phyloP scores from a whole-genome alignment of 2,113 vertebrate genomes.

The Peucedramus taeniatus region DNA sequence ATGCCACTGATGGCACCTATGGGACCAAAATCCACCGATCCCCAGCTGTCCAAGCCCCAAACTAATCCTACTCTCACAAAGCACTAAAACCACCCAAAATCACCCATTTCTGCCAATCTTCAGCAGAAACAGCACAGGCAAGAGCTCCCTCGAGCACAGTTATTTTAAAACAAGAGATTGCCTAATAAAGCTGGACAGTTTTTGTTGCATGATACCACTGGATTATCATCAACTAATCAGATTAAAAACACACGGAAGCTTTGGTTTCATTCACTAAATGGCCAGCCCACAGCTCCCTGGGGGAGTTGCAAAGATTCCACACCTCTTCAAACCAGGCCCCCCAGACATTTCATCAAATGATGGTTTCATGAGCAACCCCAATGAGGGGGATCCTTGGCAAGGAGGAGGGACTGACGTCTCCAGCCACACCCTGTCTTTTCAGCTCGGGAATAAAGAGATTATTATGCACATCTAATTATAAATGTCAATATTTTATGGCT shows the following conservation, averaged over 20 bases:
- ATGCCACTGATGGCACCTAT: neutral
- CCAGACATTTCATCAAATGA: neutral
- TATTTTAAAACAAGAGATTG: neutral
- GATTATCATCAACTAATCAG: conserved; percentile 41
- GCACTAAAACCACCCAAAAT: neutral
- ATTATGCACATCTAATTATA: conserved; percentile 59
- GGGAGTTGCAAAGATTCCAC: neutral
- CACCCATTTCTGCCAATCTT: neutral
- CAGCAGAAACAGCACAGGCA: neutral
- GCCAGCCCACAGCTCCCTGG: neutral
- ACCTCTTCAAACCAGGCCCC: neutral
- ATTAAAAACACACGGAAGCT: neutral
- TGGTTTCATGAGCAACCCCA: neutral
- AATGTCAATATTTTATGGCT: conserved; percentile 48
- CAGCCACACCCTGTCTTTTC: conserved; percentile 25
- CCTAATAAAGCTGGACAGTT: conserved; percentile 30
- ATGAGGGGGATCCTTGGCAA: neutral
- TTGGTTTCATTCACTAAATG: neutral
- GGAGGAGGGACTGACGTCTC: neutral
- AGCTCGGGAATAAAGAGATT: conserved; percentile 25
- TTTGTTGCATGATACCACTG: neutral
- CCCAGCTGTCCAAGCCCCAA: neutral
- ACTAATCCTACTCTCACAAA: neutral
- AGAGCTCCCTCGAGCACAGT: neutral
- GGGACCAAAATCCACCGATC: neutral